Base-by-base conservation (phyloP, 1,140 invertebrate genomes). In the Hyles vespertilio region DNA sequence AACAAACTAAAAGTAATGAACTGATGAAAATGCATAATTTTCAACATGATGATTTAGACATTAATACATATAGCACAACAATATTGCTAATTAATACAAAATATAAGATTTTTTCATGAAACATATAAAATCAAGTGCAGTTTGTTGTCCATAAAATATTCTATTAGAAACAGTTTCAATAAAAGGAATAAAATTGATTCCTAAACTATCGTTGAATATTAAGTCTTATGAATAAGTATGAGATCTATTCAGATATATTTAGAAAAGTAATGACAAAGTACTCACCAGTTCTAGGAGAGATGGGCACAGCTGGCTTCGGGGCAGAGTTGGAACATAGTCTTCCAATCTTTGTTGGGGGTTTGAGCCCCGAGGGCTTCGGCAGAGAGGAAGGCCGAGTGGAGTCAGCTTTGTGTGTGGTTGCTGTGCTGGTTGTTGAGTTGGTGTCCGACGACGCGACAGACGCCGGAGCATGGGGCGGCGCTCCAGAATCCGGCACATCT, bases 291-390 rank as follows among this genome's bases (percentile, higher is more conserved):
- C 91, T 87, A 11, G 91, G 89, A 56, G 91, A 90, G 32, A 90
- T 82, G 9, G 92, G 91, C 12, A 92, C 71, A 8, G 91, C 89
- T 59, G 91, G 91, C 77, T 92, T 92, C 11, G 91, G 91, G 50
- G 90, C 84, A 60, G 87, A 75, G 49, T 90, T 87, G 52, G 89
- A 91, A 65, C 92, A 92, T 43, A 91, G 84, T 52, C 92, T 77
- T 50, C 91, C 91, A 70, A 93, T 93, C 76, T 92, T 92, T 10
- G 91, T 89, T n/a, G 92, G 92, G 44, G 89, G 92, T 60, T 90
- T 91, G 44, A 93, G 67, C 2, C 92, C 92, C 4, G 92, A 92
- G 57, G 88, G 90, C 65, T 87, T 89, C 9, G 83, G 79, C 64
- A 81, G 74, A 49, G 77, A 71, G 46, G 81, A 73, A 47, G 84